These are phyloP conservation scores for Carduelis carduelis DNA, from an alignment of 2,797 vertebrate species.

Conservation along the genomic window DNA sequence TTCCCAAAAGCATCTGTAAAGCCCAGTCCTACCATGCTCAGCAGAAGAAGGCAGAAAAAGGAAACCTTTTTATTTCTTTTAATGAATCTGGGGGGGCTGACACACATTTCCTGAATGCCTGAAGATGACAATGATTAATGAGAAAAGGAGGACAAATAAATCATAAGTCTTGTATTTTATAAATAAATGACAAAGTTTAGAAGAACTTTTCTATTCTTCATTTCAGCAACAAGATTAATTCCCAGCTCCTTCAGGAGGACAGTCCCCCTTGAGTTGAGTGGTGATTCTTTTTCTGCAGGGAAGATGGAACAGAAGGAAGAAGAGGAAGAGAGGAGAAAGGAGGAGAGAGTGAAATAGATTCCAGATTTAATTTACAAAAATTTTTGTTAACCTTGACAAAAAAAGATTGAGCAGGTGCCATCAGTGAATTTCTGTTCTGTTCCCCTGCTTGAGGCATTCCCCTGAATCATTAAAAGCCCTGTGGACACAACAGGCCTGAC, in stretches of 20 bases:
- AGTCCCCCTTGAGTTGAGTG: not conserved
- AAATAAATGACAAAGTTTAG: slow-evolving; percentile 6
- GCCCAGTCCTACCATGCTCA: not conserved
- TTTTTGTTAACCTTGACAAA: not conserved
- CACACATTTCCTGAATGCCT: not conserved
- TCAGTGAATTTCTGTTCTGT: not conserved
- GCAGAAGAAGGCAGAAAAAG: not conserved
- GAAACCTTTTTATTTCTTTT: not conserved
- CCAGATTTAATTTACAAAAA: not conserved
- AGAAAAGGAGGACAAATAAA: not conserved
- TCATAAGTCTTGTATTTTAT: not conserved
- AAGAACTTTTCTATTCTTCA: slow-evolving; percentile 17
- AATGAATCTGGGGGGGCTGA: not conserved
- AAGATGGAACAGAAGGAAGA: not conserved
- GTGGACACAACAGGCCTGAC: not conserved
- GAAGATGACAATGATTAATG: not conserved
- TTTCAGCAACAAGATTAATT: slow-evolving; percentile 4
- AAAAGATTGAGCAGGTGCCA: not conserved
- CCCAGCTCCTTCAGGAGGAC: not conserved
- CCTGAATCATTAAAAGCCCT: not conserved
- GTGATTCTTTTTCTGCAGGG: not conserved
- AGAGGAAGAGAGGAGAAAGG: not conserved
- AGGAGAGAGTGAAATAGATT: not conserved
- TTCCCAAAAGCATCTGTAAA: not conserved
- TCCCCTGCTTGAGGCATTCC: not conserved